Evolutionary conservation across 2,888 invertebrate genomes (phyloP), one percentile per base, ranked within the genome.

Genomic region (Mythimna albipuncta): DNA sequence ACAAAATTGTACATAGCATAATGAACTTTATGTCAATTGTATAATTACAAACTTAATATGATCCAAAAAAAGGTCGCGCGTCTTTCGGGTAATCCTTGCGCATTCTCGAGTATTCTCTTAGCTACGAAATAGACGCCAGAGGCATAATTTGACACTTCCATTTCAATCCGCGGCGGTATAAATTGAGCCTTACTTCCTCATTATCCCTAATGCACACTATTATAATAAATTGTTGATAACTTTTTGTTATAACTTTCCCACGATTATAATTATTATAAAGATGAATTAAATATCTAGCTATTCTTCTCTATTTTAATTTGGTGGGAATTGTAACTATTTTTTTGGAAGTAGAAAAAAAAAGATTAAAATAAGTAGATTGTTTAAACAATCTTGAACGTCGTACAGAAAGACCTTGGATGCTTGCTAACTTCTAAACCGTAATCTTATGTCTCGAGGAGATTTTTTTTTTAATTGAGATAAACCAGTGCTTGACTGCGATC

Each of bases 221-320:
- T 19, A 19, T 1, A 52, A 10, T 19, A 26, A 35, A 44, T 38
- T 21, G n/a, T 16, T 11, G 3, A 35, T 10, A 58, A 21, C 19
- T 41, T 64, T 65, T 55, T 52, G 2, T 55, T 61, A 2, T n/a
- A 26, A 26, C 1, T 21, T 57, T 78, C 62, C 35, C 61, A 78
- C 61, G 1, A 11, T 73, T 47, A 47, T 47, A 47, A 47, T 47
- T 19, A 44, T 44, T 32, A 52, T 16, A 41, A 13, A 13, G n/a
- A 6, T 26, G 59, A 19, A 58, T 35, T 21, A 21, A 21, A 35
- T 75, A 13, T 5, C 11, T 75, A 10, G 3, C 6, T 61, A 19
- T 19, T 38, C 4, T 32, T 16, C 38, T 54, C 13, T 55, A 32
- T 41, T 26, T 57, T 2, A 47, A 35, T 38, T n/a, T 38, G 16